phyloP scores from a whole-genome alignment of 2,113 vertebrate species.

The Oncorhynchus kisutch region DNA sequence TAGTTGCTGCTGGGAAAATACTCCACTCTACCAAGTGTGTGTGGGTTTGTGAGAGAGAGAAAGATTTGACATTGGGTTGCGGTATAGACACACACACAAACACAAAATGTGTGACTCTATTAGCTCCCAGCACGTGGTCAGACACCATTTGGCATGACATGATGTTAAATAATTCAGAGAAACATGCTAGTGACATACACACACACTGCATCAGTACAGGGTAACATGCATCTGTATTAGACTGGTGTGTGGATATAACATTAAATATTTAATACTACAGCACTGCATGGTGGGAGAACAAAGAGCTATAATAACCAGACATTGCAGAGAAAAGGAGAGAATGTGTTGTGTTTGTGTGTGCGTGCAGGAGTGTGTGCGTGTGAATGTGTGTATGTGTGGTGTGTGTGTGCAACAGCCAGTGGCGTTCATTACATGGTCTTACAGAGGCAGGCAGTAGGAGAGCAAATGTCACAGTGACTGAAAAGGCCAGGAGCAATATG shows the following conservation, averaged over 20 bases:
- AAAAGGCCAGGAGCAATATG: constrained; percentile 34
- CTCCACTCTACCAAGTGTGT: constrained; percentile 9
- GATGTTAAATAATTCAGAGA: neutral
- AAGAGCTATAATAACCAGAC: too few species aligned
- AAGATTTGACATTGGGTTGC: neutral
- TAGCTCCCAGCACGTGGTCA: neutral
- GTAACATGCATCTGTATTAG: too few species aligned
- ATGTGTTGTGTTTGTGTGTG: too few species aligned
- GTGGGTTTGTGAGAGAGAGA: neutral
- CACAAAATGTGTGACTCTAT: neutral
- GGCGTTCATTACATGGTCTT: neutral
- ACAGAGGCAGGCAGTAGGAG: constrained; percentile 12
- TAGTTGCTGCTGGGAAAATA: constrained; percentile 24
- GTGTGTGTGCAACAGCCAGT: neutral
- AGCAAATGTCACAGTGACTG: constrained; percentile 52
- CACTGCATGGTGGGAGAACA: too few species aligned
- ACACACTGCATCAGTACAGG: too few species aligned
- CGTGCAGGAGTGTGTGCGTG: neutral
- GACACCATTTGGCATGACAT: neutral
- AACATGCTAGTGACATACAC: neutral
- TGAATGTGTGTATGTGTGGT: neutral
- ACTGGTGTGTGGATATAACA: too few species aligned
- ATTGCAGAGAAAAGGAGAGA: too few species aligned
- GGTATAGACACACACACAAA: neutral
- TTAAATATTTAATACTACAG: too few species aligned